These are phyloP conservation scores for Dynastes tityus DNA, from an alignment of 2,888 invertebrate genomes.

Conservation along the genomic window DNA sequence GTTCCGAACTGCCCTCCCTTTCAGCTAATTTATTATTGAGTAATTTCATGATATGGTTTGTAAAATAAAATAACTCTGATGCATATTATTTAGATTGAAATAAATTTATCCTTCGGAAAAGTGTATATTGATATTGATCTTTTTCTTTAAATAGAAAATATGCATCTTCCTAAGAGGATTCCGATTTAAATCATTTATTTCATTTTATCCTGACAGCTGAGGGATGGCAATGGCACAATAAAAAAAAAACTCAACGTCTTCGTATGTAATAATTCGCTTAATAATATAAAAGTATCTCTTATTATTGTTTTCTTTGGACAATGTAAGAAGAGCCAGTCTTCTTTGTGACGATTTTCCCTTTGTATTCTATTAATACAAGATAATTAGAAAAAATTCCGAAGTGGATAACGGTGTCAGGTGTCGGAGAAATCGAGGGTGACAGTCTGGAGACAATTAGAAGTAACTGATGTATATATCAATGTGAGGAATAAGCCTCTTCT, in stretches of 20 bases:
- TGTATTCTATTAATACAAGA: constrained; percentile 21
- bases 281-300: too few species aligned
- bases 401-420: constrained; percentile 37
- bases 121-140: constrained; percentile 1
- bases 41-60: constrained; percentile 53
- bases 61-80: constrained; percentile 27
- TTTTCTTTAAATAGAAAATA: background rate
- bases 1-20: constrained; percentile 20
- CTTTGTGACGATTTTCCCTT: background rate
- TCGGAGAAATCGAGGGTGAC: constrained; percentile 24
- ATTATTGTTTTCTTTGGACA: too few species aligned
- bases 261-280: too few species aligned
- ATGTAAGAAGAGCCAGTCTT: too few species aligned
- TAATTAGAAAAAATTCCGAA: constrained; percentile 18
- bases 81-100: too few species aligned
- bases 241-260: too few species aligned
- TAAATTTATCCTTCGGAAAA: background rate
- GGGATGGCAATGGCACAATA: too few species aligned
- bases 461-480: constrained; percentile 35
- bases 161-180: background rate
- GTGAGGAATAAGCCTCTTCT: constrained; percentile 28
- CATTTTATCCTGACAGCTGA: too few species aligned
- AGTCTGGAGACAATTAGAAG: constrained; percentile 33
- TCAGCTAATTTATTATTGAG: constrained; percentile 52
- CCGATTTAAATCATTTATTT: too few species aligned